Conservation (phyloP, 2,888 invertebrate species). For the Taenaris catops region DNA sequence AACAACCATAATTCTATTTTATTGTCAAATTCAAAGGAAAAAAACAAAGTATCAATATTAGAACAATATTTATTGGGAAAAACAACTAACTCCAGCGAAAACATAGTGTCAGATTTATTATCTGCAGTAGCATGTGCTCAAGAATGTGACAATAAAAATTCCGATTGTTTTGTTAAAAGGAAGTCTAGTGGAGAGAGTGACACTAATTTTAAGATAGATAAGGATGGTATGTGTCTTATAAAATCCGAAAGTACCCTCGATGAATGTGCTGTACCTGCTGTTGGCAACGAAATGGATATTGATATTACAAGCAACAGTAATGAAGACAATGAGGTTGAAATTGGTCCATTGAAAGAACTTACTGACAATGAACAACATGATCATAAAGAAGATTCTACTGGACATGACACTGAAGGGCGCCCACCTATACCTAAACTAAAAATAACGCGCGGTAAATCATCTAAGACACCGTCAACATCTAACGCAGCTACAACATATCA, state of each 20-base stretch:
- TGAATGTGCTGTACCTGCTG: slow-evolving; percentile 71
- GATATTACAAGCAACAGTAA: slow-evolving; percentile 62
- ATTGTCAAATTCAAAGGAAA: slow-evolving; percentile 55
- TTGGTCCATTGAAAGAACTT: slow-evolving; percentile 70
- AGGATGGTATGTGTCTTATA: slow-evolving; percentile 40
- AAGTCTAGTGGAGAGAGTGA: slow-evolving; percentile 55
- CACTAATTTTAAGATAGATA: slow-evolving; percentile 50
- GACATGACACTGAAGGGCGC: too few species aligned
- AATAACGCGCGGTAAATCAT: slow-evolving; percentile 62
- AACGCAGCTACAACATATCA: slow-evolving; percentile 53
- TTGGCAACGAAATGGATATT: slow-evolving; percentile 74
- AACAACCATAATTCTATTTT: slow-evolving; percentile 64
- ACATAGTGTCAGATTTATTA: slow-evolving; percentile 80
- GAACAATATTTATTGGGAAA: slow-evolving; percentile 84
- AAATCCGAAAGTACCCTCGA: slow-evolving; percentile 78
- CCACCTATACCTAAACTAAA: slow-evolving; percentile 73
- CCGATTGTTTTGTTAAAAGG: slow-evolving; percentile 65
- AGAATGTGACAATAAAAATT: slow-evolving; percentile 77
- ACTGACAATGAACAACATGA: slow-evolving; percentile 54
- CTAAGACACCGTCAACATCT: slow-evolving; percentile 45
- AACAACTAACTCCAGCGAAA: slow-evolving; percentile 69
- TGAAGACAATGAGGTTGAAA: slow-evolving; percentile 69
- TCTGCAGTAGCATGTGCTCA: slow-evolving; percentile 82
- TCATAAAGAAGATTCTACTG: slow-evolving; percentile 40
- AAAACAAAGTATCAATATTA: slow-evolving; percentile 83